Conservation (phyloP, 2,888 invertebrate species). For the Acanthosepion lycidas region DNA sequence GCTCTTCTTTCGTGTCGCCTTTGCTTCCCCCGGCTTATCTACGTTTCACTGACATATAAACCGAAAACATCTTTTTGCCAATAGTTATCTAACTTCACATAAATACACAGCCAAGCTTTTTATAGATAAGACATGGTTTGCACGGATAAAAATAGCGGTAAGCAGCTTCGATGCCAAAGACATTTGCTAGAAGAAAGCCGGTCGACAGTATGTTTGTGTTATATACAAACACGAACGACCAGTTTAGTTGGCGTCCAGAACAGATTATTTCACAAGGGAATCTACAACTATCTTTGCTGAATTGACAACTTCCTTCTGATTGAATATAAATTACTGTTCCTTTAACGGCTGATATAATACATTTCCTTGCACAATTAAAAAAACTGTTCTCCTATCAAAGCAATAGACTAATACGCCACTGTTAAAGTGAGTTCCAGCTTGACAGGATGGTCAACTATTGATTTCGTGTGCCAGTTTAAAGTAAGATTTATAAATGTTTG, state of each 20-base stretch:
- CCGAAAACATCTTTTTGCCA: slow-evolving; percentile 7
- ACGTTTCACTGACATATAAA: background rate
- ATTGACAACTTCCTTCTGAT: too few relatives aligned
- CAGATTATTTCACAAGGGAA: background rate
- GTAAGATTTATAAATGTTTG: too few relatives aligned
- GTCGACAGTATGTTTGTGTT: background rate
- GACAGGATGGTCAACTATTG: too few relatives aligned
- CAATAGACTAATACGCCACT: too few relatives aligned
- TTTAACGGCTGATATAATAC: too few relatives aligned
- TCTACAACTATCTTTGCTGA: background rate
- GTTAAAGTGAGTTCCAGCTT: too few relatives aligned
- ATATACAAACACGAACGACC: background rate
- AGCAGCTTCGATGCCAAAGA: background rate
- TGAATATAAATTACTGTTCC: too few relatives aligned
- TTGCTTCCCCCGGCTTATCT: background rate
- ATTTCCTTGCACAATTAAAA: too few relatives aligned
- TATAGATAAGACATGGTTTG: background rate
- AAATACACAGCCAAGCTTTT: background rate
- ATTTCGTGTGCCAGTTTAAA: too few relatives aligned
- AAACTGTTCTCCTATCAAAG: too few relatives aligned
- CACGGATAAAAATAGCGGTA: background rate
- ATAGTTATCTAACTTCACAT: slow-evolving; percentile 3
- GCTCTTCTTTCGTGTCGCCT: background rate
- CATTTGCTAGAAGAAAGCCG: background rate
- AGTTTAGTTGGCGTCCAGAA: too few relatives aligned